phyloP scores from a whole-genome alignment of 2,113 vertebrate species.

The Dryoscopus gambensis region DNA sequence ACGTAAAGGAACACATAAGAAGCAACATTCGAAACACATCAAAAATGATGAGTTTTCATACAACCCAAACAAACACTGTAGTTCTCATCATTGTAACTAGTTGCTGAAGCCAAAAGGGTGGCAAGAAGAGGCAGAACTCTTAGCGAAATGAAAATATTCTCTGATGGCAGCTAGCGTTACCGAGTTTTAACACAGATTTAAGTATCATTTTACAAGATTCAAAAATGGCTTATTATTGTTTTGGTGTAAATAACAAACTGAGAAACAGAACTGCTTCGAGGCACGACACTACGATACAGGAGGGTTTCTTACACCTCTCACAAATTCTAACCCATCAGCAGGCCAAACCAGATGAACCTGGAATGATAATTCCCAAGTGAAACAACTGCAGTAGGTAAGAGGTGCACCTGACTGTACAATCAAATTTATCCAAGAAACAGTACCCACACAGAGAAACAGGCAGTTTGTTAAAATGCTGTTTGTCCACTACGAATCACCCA shows the following conservation, averaged over 20 bases:
- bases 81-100: not conserved
- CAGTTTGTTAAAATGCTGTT: not conserved
- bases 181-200: not conserved
- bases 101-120: not conserved
- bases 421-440: not conserved
- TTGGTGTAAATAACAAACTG: not conserved
- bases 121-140: not conserved
- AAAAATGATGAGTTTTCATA: not conserved
- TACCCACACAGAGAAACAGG: not conserved
- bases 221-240: not conserved
- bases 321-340: not conserved
- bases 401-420: not conserved
- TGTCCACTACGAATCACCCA: not conserved
- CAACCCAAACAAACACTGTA: not conserved
- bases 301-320: not conserved
- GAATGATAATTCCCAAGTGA: not conserved
- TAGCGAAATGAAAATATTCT: not conserved
- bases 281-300: not conserved
- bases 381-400: not conserved
- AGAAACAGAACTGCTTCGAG: not conserved
- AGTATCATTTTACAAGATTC: not conserved
- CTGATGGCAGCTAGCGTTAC: not conserved
- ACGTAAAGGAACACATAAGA: not conserved
- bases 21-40: not conserved
- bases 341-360: not conserved